A percentile compares a stretch with the other conserved stretches of the same genome.
Conservation (phyloP, 2,888 invertebrate genomes). For the Agrilus cyanescens region DNA sequence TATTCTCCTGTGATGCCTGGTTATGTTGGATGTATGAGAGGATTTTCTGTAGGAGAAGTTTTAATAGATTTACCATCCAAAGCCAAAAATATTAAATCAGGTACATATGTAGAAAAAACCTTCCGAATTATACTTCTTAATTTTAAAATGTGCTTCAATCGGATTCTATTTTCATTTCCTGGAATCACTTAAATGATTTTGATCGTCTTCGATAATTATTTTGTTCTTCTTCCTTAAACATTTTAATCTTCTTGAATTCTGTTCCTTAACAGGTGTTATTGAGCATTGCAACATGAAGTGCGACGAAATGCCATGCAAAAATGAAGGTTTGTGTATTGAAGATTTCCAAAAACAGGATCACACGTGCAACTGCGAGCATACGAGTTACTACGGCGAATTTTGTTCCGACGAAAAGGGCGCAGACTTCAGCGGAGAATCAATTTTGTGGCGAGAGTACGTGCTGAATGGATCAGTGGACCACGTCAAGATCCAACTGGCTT, state of each 20-base stretch:
- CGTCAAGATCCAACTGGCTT: conserved; percentile 76
- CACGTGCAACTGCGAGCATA: conserved; percentile 78
- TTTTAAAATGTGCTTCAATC: too few species aligned
- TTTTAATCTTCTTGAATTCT: background rate
- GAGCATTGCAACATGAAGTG: conserved; percentile 83
- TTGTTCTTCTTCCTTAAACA: background rate
- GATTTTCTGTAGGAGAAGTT: conserved; percentile 72
- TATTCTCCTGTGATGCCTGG: conserved; percentile 48
- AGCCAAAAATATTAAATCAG: conserved; percentile 34
- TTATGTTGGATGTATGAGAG: conserved; percentile 78
- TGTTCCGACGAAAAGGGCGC: conserved; percentile 86
- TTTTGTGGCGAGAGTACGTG: conserved; percentile 65
- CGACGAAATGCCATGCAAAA: conserved; percentile 76
- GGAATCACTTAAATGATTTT: too few species aligned
- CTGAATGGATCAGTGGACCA: conserved; percentile 58
- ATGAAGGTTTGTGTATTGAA: conserved; percentile 78
- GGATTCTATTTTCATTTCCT: too few species aligned
- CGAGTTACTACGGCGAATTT: conserved; percentile 80
- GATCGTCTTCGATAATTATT: too few species aligned
- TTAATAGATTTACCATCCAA: conserved; percentile 67
- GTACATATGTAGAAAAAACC: conserved; percentile 1
- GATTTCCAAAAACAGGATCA: conserved; percentile 78
- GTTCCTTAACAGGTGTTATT: conserved; percentile 46
- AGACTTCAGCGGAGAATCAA: conserved; percentile 78
- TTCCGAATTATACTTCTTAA: background rate